Base-by-base conservation (phyloP, 1,140 invertebrate species). In the Venustaconcha ellipsiformis region DNA sequence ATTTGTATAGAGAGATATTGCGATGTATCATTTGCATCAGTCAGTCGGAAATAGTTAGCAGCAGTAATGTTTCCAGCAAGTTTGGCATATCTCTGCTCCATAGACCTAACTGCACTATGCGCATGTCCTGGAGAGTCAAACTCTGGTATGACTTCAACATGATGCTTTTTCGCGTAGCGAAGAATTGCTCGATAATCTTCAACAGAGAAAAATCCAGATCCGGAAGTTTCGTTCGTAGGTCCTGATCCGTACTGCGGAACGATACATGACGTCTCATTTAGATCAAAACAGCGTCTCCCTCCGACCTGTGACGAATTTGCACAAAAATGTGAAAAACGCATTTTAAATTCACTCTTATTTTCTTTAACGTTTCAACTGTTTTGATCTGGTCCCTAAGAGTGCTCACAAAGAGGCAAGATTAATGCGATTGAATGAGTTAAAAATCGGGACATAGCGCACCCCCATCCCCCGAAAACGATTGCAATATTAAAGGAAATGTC, bases 171-270 rank as follows among this genome's bases (percentile, higher is more conserved):
- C 48, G 84, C 82, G 67, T 68, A 80, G 12, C 20, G 20, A 23
- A 86, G 75, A 5, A 86, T 69, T 6, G 83, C 77, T 26, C 64
- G 37, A 68, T 81, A 84, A 14, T 86, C 78, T 6, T 59, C 20
- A 14, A 69, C 66, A 14, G 80, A 76, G 74, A 79, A 86, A 65
- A 64, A 84, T 17, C 80, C 86, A 56, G 81, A 81, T 14, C 85
- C 86, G 1, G 83, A 83, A 6, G 80, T 75, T 13, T 78, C 48
- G 48, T 70, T 75, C 30, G 59, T 63, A 13, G 86, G 86, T 3
- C 85, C 85, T 26, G 85, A 87, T 55, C 86, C 86, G 26, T 87
- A 81, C 70, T 86, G 79, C 11, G 88, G 85, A 14, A 89, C 71
- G 15, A 88, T 76, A 68, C 84, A 85, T 14, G 37, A 77, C 56